A percentile compares a stretch with the other conserved stretches of the same genome.
Evolutionary conservation across 1,140 invertebrate genomes (phyloP).

Genomic region (Drosophila littoralis): DNA sequence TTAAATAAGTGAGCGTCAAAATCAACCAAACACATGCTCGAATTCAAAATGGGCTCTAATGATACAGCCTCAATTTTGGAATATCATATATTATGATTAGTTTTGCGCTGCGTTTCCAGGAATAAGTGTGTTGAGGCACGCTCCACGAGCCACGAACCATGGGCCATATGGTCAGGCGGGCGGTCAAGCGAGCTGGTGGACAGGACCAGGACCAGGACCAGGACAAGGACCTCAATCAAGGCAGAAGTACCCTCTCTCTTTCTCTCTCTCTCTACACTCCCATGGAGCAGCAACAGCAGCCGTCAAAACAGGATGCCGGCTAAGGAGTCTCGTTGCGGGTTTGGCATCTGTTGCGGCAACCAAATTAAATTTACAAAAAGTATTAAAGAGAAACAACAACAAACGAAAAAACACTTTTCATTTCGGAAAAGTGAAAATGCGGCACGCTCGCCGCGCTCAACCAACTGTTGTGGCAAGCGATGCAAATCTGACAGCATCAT

Average conservation of each 20-base stretch:
- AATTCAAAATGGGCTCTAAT: constrained; percentile 22
- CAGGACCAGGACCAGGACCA: constrained; percentile 12
- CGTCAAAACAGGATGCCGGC: constrained; percentile 61
- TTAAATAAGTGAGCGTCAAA: not conserved
- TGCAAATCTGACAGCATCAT: constrained; percentile 78
- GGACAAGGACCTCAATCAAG: constrained; percentile 63
- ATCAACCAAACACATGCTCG: constrained; percentile 13
- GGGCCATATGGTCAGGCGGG: constrained; percentile 56
- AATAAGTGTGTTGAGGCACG: constrained; percentile 62
- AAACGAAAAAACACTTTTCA: constrained; percentile 74
- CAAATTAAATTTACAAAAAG: constrained; percentile 69
- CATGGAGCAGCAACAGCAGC: constrained; percentile 30
- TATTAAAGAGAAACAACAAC: constrained; percentile 61
- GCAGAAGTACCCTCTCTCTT: constrained; percentile 5
- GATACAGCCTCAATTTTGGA: constrained; percentile 8
- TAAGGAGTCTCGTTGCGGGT: constrained; percentile 4
- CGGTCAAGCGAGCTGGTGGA: constrained; percentile 48
- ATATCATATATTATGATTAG: constrained; percentile 60
- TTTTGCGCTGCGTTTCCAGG: constrained; percentile 48
- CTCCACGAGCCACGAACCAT: constrained; percentile 19
- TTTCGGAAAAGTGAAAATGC: constrained; percentile 72
- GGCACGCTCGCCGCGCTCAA: constrained; percentile 32
- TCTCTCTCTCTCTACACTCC: not conserved
- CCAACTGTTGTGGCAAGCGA: constrained; percentile 68
- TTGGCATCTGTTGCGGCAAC: constrained; percentile 67